Evolutionary conservation across 2,797 vertebrate species (phyloP).

Genomic region (Lepus oiostolus): DNA sequence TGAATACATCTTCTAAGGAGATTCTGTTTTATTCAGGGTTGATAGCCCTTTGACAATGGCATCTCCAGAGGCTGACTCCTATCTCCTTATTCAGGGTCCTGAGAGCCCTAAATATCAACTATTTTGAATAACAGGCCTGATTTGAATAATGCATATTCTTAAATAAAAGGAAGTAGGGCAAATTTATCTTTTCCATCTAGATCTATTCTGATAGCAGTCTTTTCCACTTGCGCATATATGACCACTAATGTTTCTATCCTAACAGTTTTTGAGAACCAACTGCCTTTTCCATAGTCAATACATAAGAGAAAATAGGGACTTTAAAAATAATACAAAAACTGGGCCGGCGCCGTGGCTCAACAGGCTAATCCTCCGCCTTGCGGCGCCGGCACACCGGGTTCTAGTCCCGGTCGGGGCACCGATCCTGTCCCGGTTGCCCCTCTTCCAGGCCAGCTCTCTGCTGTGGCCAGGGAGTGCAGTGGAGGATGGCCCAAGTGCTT

Average conservation of each 20-base stretch:
- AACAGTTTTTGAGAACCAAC: neutral
- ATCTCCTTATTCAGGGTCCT: neutral
- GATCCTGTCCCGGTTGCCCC: no score
- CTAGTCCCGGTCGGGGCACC: no score
- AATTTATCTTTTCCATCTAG: neutral
- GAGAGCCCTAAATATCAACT: neutral
- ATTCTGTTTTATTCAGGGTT: neutral
- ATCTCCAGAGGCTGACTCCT: neutral
- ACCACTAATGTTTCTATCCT: neutral
- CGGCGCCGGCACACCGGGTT: no score
- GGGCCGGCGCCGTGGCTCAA: no score
- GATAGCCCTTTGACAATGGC: neutral
- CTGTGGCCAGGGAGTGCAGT: no score
- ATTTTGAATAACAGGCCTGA: neutral
- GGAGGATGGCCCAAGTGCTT: no score
- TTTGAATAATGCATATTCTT: neutral
- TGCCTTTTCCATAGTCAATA: neutral
- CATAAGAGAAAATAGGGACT: neutral
- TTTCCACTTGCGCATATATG: neutral
- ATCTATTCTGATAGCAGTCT: neutral
- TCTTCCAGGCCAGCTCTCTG: no score
- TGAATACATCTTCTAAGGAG: neutral
- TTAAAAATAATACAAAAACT: neutral
- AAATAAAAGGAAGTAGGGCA: neutral
- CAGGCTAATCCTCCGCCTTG: no score